These are phyloP conservation scores for Laterallus jamaicensis DNA, from an alignment of 2,113 vertebrate species.

Conservation along the genomic window DNA sequence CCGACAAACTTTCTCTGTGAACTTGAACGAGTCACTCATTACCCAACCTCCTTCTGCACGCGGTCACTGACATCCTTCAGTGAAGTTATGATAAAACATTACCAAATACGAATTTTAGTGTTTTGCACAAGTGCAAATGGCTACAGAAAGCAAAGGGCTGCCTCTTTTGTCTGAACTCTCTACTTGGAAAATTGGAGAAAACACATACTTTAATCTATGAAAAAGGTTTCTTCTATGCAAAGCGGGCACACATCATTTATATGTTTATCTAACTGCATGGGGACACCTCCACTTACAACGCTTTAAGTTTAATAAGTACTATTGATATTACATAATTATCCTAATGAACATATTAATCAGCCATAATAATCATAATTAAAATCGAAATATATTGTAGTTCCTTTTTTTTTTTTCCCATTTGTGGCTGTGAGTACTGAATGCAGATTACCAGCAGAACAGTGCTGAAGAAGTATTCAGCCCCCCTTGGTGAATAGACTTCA, in stretches of 20 bases:
- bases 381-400: background rate
- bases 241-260: background rate
- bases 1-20: background rate
- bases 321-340: background rate
- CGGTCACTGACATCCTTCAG: background rate
- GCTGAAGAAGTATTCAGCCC: background rate
- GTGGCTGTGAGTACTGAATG: background rate
- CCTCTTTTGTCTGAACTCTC: background rate
- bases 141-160: background rate
- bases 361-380: background rate
- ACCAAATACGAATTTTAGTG: background rate
- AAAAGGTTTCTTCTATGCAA: background rate
- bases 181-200: background rate
- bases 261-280: background rate
- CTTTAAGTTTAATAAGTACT: background rate
- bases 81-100: background rate
- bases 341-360: background rate
- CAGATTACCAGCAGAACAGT: background rate
- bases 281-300: background rate
- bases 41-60: background rate
- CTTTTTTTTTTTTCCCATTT: background rate
- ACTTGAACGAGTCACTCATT: background rate
- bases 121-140: background rate
- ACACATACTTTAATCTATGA: background rate
- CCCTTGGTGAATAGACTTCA: constrained; percentile 25